A percentile compares a stretch with the other conserved stretches of the same genome.
Conservation (phyloP, 2,113 vertebrate species). For the Cyprinodon brontotheroides region DNA sequence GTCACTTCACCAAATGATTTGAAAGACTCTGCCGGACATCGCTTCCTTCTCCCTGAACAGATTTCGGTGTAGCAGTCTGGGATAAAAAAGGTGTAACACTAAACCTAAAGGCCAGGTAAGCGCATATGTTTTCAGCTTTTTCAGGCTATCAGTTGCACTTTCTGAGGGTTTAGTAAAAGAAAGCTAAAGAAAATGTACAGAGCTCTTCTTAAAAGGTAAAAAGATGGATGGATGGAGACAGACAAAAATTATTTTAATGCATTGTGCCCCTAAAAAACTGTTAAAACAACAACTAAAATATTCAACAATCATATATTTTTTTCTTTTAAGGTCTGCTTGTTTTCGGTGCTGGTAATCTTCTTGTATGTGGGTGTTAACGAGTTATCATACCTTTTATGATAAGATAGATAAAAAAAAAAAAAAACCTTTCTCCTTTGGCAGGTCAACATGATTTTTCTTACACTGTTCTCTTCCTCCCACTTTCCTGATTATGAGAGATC, state of each 20-base stretch:
- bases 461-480: constrained; percentile 27
- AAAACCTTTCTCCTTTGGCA: constrained; percentile 12
- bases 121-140: neutral
- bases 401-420: constrained; percentile 45
- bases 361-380: constrained; percentile 19
- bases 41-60: too few relatives aligned
- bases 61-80: too few relatives aligned
- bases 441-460: constrained; percentile 37
- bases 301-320: constrained; percentile 21
- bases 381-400: constrained; percentile 8
- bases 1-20: too few relatives aligned
- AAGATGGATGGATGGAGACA: too few relatives aligned
- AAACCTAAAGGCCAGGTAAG: too few relatives aligned
- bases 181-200: too few relatives aligned
- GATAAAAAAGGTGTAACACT: too few relatives aligned
- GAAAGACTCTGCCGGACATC: too few relatives aligned
- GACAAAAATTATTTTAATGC: neutral
- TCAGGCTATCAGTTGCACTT: neutral
- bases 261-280: constrained; percentile 3
- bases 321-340: constrained; percentile 9
- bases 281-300: constrained; percentile 17
- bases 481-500: constrained; percentile 17
- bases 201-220: neutral
- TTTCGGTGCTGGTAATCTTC: constrained; percentile 29
- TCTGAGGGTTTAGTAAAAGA: neutral